Conservation (phyloP, 2,888 invertebrate genomes). For the Apotomis betuletana region DNA sequence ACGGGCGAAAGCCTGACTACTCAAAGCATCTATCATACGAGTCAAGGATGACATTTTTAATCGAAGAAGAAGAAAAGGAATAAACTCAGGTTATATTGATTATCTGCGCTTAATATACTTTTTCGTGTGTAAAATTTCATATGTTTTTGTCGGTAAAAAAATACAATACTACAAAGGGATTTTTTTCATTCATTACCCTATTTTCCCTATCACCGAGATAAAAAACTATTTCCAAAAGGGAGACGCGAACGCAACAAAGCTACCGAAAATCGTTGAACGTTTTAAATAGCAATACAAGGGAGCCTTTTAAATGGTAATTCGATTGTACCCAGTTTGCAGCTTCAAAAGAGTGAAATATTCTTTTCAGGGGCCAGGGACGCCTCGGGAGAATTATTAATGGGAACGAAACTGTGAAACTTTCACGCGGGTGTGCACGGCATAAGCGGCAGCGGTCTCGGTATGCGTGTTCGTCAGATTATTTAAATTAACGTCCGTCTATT, state of each 20-base stretch:
- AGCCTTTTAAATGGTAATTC: slow-evolving; percentile 78
- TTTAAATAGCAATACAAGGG: slow-evolving; percentile 68
- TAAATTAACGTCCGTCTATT: neutral
- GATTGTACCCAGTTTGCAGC: slow-evolving; percentile 72
- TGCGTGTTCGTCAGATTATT: neutral
- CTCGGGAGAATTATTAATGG: slow-evolving; percentile 76
- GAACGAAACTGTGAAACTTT: slow-evolving; percentile 64
- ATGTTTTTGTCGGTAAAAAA: neutral
- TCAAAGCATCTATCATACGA: no score
- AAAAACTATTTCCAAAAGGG: slow-evolving; percentile 32
- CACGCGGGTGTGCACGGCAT: slow-evolving; percentile 3
- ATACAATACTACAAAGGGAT: neutral
- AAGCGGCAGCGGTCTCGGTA: slow-evolving; percentile 11
- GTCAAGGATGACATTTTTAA: no score
- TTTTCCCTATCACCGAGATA: slow-evolving; percentile 30
- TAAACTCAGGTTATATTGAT: no score
- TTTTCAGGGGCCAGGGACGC: slow-evolving; percentile 70
- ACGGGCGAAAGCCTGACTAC: no score
- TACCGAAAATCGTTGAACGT: slow-evolving; percentile 65
- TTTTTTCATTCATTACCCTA: slow-evolving; percentile 11
- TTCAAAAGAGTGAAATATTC: slow-evolving; percentile 78
- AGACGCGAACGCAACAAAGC: slow-evolving; percentile 54
- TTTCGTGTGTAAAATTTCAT: neutral
- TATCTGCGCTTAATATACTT: neutral
- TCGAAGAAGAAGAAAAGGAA: no score